These are phyloP conservation scores for Battus philenor DNA, from an alignment of 1,140 invertebrate genomes.

Conservation along the genomic window DNA sequence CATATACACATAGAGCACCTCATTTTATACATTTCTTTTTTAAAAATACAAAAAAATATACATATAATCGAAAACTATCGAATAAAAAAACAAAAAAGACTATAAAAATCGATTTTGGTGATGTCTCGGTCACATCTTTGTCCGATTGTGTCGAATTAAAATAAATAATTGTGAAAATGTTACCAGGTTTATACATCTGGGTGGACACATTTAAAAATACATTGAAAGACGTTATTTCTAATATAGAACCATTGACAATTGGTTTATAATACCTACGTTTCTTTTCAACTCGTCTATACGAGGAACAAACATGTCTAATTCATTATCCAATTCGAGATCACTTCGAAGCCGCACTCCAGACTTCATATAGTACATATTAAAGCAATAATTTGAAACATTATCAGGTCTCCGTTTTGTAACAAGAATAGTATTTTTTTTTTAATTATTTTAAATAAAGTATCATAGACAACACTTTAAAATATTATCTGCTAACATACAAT, in stretches of 20 bases:
- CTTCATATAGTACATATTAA: conserved; percentile 63
- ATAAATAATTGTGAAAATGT: no score
- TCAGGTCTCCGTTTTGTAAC: conserved; percentile 46
- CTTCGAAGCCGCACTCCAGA: conserved; percentile 50
- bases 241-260: no score
- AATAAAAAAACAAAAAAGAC: conserved; percentile 12
- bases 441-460: conserved; percentile 13
- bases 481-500: conserved; percentile 10
- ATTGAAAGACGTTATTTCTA: no score
- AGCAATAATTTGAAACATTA: conserved; percentile 60
- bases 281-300: not conserved
- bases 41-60: conserved; percentile 39
- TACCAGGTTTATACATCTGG: no score
- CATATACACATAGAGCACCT: conserved; percentile 51
- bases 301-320: no score
- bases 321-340: conserved; percentile 67
- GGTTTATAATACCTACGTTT: no score
- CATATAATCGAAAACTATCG: conserved; percentile 20
- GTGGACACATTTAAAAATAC: no score
- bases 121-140: conserved; percentile 1
- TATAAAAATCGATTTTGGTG: conserved; percentile 18
- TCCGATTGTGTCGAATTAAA: no score
- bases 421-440: conserved; percentile 28
- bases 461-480: conserved; percentile 7
- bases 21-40: conserved; percentile 39